phyloP scores from a whole-genome alignment of 2,113 vertebrate genomes.

The Naja naja region DNA sequence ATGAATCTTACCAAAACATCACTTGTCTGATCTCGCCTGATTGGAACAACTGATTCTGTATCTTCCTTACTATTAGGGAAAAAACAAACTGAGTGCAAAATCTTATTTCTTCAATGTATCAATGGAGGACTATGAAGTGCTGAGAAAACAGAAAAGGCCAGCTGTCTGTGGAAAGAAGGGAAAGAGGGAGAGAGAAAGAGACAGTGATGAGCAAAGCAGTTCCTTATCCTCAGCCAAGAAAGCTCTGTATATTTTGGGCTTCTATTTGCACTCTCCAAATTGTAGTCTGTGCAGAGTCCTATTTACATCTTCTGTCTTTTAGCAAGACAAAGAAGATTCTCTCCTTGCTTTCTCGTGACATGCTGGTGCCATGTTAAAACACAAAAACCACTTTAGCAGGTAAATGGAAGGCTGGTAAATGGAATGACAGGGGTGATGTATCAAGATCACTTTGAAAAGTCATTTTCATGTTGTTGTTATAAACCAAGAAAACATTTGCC shows the following conservation, averaged over 20 bases:
- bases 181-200: neutral
- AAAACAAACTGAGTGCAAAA: neutral
- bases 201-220: neutral
- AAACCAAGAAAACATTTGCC: neutral
- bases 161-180: neutral
- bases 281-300: neutral
- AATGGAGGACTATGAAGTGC: neutral
- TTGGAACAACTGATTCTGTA: neutral
- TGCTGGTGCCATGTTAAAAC: neutral
- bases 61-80: neutral
- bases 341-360: neutral
- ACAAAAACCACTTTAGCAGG: neutral
- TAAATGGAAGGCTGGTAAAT: slow-evolving; percentile 35
- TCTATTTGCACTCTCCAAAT: neutral
- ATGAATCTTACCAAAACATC: neutral
- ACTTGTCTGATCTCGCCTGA: neutral
- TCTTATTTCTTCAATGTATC: neutral
- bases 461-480: neutral
- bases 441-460: slow-evolving; percentile 54
- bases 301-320: neutral
- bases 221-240: neutral
- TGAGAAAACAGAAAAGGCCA: neutral
- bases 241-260: neutral
- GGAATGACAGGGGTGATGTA: slow-evolving; percentile 29
- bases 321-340: neutral